Percentiles rank a stretch among this genome's conserved stretches.
phyloP scores from a whole-genome alignment of 2,113 vertebrate species.

The Zosterops borbonicus region DNA sequence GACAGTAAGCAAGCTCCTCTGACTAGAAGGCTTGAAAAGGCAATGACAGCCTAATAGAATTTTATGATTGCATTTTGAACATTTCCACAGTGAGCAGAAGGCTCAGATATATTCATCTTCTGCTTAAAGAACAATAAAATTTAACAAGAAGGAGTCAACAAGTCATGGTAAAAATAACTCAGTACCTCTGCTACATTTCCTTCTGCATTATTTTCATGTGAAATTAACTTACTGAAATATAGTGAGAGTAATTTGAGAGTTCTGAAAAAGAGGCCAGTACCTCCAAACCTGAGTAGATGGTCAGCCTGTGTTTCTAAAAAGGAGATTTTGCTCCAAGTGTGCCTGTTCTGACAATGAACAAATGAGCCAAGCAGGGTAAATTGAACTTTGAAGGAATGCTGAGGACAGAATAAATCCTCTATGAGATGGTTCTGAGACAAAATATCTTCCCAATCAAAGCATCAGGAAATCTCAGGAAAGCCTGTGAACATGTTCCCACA shows the following conservation, averaged over 20 bases:
- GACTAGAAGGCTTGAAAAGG: constrained; percentile 26
- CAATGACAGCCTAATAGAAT: background rate
- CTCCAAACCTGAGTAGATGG: background rate
- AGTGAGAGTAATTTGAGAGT: background rate
- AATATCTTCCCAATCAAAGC: background rate
- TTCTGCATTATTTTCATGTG: background rate
- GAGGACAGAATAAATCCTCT: background rate
- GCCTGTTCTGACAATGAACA: background rate
- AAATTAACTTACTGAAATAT: constrained; percentile 6
- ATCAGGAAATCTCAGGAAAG: background rate
- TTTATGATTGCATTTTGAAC: constrained; percentile 41
- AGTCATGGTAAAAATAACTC: background rate
- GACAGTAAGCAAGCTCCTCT: background rate
- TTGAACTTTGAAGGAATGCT: background rate
- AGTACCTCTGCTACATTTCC: background rate
- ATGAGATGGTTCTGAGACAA: background rate
- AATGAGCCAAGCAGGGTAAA: background rate
- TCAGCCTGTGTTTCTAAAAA: background rate
- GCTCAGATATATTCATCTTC: constrained; percentile 14
- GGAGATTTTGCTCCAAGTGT: background rate
- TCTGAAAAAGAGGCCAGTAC: background rate
- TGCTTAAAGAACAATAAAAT: constrained; percentile 21
- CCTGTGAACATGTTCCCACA: background rate
- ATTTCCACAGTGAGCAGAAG: background rate
- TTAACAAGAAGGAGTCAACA: background rate